Base-by-base conservation (phyloP, 2,888 invertebrate species). In the Apomyelois bistriatella region DNA sequence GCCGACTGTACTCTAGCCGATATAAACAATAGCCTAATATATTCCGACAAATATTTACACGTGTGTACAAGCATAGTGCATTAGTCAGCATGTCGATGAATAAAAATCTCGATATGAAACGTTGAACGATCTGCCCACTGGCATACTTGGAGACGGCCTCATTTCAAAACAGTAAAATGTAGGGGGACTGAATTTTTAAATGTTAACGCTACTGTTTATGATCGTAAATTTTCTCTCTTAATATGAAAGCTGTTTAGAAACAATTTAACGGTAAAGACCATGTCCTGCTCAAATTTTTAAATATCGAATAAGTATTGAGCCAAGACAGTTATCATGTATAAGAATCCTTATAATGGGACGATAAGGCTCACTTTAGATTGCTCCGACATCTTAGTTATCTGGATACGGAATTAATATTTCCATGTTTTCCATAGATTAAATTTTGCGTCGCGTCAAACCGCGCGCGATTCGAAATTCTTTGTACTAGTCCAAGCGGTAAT, bases 1-100 rank as follows among this genome's bases (percentile, higher is more conserved):
- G 15, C 15, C 32, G 16, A 15, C 6, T 7, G 32, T 10, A 17
- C 41, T 40, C 30, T 16, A 7, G 28, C 42, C 12, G 58, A 60
- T 60, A 53, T 40, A 65, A 65, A 72, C 70, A 71, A 73, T 71
- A 53, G 68, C 67, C 64, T 68, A 68, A 66, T 66, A 61, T 62
- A 66, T 65, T 65, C 60, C 58, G 61, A 72, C 71, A 71, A 74
- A 74, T 71, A 69, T 67, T 65, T 64, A 70, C 72, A 69, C 57
- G 56, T 68, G 72, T 72, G 59, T 65, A 72, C 72, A 72, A 57
- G 72, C 56, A 58, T 69, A 62, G 56, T 69, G 65, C 71, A 72
- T 74, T 71, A 70, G 66, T 54, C 54, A 53, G 58, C 58, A 53
- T 51, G 41, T 42, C 32, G 22, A 41, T 41, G 22, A 35, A 40